These are phyloP conservation scores for Drosophila sulfurigaster DNA, from an alignment of 1,140 invertebrate genomes.

Conservation along the genomic window DNA sequence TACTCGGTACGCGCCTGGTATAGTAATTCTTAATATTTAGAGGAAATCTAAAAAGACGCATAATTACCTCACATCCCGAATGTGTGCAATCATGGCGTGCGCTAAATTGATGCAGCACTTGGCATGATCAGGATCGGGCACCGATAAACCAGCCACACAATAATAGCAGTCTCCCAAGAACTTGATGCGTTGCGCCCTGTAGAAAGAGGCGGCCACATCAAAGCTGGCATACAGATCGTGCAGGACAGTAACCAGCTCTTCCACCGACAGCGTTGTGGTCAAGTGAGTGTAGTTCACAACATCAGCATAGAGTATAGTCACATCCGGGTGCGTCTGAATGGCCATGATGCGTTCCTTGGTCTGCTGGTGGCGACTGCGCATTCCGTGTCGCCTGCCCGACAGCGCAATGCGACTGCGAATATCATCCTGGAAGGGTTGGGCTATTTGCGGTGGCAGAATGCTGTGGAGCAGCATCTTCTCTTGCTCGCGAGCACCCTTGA, in stretches of 20 bases:
- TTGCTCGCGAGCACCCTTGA: conserved; percentile 93
- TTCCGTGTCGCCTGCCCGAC: conserved; percentile 35
- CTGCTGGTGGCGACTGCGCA: conserved; percentile 33
- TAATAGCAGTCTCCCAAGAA: conserved; percentile 97
- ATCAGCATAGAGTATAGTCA: conserved; percentile 97
- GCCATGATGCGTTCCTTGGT: conserved; percentile 89
- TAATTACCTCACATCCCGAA: conserved; percentile 88
- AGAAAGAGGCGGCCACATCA: conserved; percentile 93
- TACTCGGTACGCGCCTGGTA: too few relatives aligned
- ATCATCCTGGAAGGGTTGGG: conserved; percentile 90
- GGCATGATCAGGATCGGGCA: conserved; percentile 90
- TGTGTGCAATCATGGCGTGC: conserved; percentile 95
- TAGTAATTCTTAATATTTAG: too few relatives aligned
- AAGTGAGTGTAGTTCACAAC: conserved; percentile 97
- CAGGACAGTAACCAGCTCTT: conserved; percentile 93
- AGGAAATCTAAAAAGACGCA: neutral
- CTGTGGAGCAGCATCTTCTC: conserved; percentile 94
- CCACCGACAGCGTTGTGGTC: conserved; percentile 92
- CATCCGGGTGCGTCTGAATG: conserved; percentile 93
- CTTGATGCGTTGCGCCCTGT: conserved; percentile 92
- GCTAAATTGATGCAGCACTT: conserved; percentile 94
- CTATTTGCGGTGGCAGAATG: conserved; percentile 94
- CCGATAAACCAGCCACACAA: conserved; percentile 94
- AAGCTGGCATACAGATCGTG: conserved; percentile 98
- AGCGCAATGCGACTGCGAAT: conserved; percentile 89